Base-by-base conservation (phyloP, 1,140 invertebrate genomes). In the Physella acuta region DNA sequence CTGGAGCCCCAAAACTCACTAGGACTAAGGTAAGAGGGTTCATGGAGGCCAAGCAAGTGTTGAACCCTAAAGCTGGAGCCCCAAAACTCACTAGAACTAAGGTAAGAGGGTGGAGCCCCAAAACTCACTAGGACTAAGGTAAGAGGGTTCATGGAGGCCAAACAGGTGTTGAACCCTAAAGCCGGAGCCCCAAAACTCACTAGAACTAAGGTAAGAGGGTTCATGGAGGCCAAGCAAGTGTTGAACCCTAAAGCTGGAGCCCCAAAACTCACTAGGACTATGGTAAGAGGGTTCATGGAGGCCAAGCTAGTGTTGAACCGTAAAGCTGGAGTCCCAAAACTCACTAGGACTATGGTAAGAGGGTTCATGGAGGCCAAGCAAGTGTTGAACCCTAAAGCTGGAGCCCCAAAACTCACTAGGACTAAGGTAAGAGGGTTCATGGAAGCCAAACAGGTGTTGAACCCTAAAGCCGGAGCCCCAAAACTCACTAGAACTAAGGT, bases 281-380 rank as follows among this genome's bases (percentile, higher is more conserved):
- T 49, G 53, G 77, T 83, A 1, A 79, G 83, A 34, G 72, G 65
- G 4, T 59, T 83, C n/a, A 79, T 82, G 51, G 70, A 75, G 26
- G 78, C 77, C 39, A 84, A 84, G 73, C 69, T 77, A 34, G 78
- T 76, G 63, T 72, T 74, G 36, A 78, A 83, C 69, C 71, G 70
- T 52, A 76, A 78, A 51, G 76, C 84, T 67, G 78, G 82, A 31
- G 77, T 72, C 34, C 71, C 84, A 53, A 73, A 82, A 33, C 59
- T n/a, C n/a, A n/a, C n/a, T n/a, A n/a, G n/a, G n/a, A n/a, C n/a
- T n/a, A n/a, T 83, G 58, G 77, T 79, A 37, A 64, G 55, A 8
- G 82, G 82, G 81, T 70, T 82, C 2, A 74, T 73, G 0, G 76
- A 78, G 30, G 72, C 81, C 0, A 77, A 82, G 34, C 71, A 72